These are phyloP conservation scores for Patella caerulea DNA, from an alignment of 2,888 invertebrate species.

Conservation along the genomic window DNA sequence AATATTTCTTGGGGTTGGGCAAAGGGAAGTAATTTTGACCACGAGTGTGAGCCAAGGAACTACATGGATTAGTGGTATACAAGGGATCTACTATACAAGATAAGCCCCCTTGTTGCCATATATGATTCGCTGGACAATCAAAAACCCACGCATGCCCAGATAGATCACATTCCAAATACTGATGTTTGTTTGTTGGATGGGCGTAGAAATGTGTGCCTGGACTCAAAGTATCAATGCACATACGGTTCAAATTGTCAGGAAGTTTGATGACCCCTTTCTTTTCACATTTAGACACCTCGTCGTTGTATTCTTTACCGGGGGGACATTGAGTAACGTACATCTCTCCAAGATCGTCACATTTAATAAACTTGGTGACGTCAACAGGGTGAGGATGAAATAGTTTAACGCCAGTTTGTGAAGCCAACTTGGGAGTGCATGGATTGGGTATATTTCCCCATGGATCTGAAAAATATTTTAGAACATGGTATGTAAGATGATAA, in stretches of 20 bases:
- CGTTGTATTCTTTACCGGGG: slow-evolving; percentile 10
- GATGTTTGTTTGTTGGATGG: not conserved
- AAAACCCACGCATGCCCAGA: slow-evolving; percentile 18
- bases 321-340: slow-evolving; percentile 25
- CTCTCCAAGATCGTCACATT: slow-evolving; percentile 12
- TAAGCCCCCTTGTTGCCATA: slow-evolving; percentile 6
- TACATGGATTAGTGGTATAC: not conserved
- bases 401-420: not conserved
- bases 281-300: not conserved
- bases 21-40: too few species aligned
- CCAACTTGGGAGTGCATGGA: not conserved
- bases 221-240: not conserved
- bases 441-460: not conserved
- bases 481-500: not conserved
- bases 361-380: not conserved
- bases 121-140: slow-evolving; percentile 11
- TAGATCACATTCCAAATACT: slow-evolving; percentile 17
- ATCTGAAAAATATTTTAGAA: not conserved
- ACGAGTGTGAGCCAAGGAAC: too few species aligned
- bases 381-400: not conserved
- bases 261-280: not conserved
- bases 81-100: slow-evolving; percentile 10
- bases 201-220: not conserved
- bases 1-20: too few species aligned
- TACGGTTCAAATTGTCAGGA: not conserved